Conservation (phyloP, 2,797 vertebrate genomes). For the Characodon lateralis region DNA sequence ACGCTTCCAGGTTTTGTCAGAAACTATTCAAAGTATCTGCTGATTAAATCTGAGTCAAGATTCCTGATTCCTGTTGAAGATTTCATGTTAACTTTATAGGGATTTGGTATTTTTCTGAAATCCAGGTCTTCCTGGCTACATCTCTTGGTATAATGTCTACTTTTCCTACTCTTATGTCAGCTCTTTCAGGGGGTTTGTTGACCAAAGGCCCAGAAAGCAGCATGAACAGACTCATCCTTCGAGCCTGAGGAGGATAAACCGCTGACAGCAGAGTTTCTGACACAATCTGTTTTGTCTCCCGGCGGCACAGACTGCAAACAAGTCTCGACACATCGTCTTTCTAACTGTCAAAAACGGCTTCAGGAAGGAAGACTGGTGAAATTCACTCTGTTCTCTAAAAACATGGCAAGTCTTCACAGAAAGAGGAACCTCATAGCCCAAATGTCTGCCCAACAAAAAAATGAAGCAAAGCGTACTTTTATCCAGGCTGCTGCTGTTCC, state of each 20-base stretch:
- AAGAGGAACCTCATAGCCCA: not conserved
- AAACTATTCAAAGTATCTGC: not conserved
- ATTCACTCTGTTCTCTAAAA: not conserved
- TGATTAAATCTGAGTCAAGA: not conserved
- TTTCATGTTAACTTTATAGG: not conserved
- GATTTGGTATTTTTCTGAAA: not conserved
- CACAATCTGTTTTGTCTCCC: not conserved
- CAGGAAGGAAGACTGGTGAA: not conserved
- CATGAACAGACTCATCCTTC: not conserved
- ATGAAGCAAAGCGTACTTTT: not conserved
- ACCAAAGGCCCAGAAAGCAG: not conserved
- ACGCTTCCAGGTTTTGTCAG: not conserved
- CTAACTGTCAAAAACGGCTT: not conserved
- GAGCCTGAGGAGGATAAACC: not conserved
- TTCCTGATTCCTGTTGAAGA: not conserved
- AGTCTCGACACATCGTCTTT: not conserved
- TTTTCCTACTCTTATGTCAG: no score
- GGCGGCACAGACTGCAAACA: not conserved
- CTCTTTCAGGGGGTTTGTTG: no score
- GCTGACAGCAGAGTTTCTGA: not conserved
- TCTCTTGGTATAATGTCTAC: not conserved
- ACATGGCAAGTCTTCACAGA: not conserved
- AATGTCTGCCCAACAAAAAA: not conserved
- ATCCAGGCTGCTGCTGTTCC: not conserved
- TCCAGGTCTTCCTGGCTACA: not conserved